These are phyloP conservation scores for Valencia hispanica DNA, from an alignment of 2,797 vertebrate species.

Conservation along the genomic window DNA sequence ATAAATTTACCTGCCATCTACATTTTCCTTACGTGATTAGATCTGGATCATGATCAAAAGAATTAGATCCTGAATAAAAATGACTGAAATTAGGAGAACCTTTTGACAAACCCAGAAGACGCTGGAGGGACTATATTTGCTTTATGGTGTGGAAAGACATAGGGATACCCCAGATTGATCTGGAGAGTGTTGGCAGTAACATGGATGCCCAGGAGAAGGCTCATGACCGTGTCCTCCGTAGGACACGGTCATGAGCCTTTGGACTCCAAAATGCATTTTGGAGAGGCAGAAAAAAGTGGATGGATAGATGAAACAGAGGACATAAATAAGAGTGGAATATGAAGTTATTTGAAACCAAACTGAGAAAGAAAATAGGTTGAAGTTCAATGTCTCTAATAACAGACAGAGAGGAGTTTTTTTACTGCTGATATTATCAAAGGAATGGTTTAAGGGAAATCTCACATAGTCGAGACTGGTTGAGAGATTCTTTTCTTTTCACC, in stretches of 20 bases:
- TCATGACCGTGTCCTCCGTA: no score
- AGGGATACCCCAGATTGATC: neutral
- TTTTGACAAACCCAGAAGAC: neutral
- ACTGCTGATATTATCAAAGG: constrained; percentile 36
- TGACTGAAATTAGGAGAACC: neutral
- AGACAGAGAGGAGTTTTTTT: constrained; percentile 32
- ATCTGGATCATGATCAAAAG: neutral
- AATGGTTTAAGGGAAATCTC: constrained; percentile 52
- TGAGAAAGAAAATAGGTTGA: constrained; percentile 23
- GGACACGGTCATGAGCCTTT: no score
- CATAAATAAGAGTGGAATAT: constrained; percentile 4
- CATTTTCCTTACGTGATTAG: neutral
- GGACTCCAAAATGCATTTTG: no score
- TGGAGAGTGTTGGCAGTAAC: neutral
- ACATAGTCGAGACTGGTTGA: constrained; percentile 53
- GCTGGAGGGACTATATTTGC: neutral
- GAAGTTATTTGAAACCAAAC: constrained; percentile 37
- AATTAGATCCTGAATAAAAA: neutral
- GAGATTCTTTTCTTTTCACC: constrained; percentile 47
- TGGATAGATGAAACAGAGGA: neutral
- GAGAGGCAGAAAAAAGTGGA: neutral
- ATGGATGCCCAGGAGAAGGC: no score
- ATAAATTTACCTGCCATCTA: neutral
- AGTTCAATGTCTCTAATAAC: constrained; percentile 50
- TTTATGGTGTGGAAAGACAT: neutral